Percentiles rank a stretch among this genome's conserved stretches.
Conservation (phyloP, 2,113 vertebrate species). For the Phaethornis superciliosus region DNA sequence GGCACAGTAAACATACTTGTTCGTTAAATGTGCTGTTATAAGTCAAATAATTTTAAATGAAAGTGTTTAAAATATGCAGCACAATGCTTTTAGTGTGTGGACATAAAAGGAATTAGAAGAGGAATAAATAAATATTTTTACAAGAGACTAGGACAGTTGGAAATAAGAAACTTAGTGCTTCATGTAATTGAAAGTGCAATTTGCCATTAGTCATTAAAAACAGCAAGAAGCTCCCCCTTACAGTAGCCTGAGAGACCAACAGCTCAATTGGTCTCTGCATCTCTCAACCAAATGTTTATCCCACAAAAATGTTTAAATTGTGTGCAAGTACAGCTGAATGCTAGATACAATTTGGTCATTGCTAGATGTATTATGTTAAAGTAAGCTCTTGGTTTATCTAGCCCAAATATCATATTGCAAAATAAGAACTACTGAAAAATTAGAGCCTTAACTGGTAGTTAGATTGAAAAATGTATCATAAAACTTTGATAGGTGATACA, state of each 20-base stretch:
- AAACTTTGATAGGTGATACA: accelerated
- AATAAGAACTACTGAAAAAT: not conserved
- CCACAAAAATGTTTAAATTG: not conserved
- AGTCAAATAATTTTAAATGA: not conserved
- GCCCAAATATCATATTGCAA: not conserved
- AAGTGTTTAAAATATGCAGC: not conserved
- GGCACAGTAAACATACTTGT: not conserved
- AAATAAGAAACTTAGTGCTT: not conserved
- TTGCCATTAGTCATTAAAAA: not conserved
- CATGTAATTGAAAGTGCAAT: not conserved
- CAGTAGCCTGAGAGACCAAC: not conserved
- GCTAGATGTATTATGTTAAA: not conserved
- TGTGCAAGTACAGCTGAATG: not conserved
- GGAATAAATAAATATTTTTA: not conserved
- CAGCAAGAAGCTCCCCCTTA: not conserved
- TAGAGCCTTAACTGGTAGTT: not conserved
- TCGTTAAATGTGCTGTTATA: not conserved
- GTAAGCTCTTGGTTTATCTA: not conserved
- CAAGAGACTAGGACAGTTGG: not conserved
- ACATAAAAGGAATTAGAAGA: not conserved
- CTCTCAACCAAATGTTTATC: accelerated
- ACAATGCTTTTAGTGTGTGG: not conserved
- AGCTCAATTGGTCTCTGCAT: too few species aligned
- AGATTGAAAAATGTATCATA: not conserved
- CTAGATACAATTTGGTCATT: not conserved